Evolutionary conservation across 2,888 invertebrate genomes (phyloP).

Genomic region (Erannis defoliaria): DNA sequence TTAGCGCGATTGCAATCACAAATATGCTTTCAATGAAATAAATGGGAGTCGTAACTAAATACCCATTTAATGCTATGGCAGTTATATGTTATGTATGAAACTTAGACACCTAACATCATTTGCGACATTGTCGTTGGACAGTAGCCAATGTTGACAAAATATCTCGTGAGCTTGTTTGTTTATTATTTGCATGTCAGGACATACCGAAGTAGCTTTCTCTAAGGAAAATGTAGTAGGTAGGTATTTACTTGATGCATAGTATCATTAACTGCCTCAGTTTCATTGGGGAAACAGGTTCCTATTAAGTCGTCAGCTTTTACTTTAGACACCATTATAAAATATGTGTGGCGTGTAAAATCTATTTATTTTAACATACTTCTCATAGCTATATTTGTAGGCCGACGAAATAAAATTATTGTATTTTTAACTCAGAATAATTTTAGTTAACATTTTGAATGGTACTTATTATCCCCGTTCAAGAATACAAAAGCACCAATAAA

Average conservation of each 20-base stretch:
- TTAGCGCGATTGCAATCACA: constrained; percentile 27
- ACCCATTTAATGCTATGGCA: constrained; percentile 20
- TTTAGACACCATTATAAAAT: constrained; percentile 14
- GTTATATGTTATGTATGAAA: constrained; percentile 12
- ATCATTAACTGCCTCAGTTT: constrained; percentile 26
- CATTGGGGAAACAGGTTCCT: constrained; percentile 25
- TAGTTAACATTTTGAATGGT: constrained; percentile 25
- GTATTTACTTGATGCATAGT: constrained; percentile 12
- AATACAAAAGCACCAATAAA: constrained; percentile 48
- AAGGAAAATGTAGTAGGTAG: constrained; percentile 16
- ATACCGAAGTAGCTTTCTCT: constrained; percentile 24
- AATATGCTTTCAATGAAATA: constrained; percentile 24
- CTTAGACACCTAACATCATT: constrained; percentile 36
- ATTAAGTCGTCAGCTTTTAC: constrained; percentile 24
- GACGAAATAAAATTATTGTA: constrained; percentile 10
- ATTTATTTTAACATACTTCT: no score
- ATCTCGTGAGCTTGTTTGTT: constrained; percentile 46
- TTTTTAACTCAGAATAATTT: constrained; percentile 20
- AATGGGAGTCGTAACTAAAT: constrained; percentile 30
- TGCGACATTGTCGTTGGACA: constrained; percentile 46
- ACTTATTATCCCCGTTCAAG: constrained; percentile 34
- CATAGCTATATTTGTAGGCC: not conserved
- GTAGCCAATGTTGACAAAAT: constrained; percentile 51
- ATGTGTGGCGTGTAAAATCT: constrained; percentile 12
- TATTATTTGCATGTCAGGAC: constrained; percentile 39